Percentiles rank a stretch among this genome's conserved stretches.
These are phyloP conservation scores for Saccostrea echinata DNA, from an alignment of 1,140 invertebrate species.

Conservation along the genomic window DNA sequence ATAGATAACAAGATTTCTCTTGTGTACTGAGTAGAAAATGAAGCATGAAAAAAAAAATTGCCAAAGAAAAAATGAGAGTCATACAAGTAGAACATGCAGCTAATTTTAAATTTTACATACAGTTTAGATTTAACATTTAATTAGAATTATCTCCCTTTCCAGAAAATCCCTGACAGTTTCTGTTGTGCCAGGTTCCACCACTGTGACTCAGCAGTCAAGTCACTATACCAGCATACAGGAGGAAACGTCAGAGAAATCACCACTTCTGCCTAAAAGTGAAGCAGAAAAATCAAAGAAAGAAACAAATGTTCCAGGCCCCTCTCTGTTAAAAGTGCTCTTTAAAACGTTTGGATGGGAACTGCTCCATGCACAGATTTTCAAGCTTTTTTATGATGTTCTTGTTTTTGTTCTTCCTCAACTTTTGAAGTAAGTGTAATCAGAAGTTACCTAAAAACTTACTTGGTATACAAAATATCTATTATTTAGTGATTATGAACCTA, in stretches of 20 bases:
- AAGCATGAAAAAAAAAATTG: too few species aligned
- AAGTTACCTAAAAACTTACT: too few species aligned
- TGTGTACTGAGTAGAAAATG: background rate
- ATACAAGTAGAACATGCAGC: too few species aligned
- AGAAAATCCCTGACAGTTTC: background rate
- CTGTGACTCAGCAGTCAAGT: background rate
- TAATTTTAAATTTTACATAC: too few species aligned
- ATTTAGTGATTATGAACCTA: too few species aligned
- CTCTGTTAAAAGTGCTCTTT: slow-evolving; percentile 57
- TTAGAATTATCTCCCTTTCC: background rate
- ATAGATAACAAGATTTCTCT: background rate
- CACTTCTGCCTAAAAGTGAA: background rate
- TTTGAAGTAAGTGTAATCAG: slow-evolving; percentile 58
- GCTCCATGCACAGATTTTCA: slow-evolving; percentile 64
- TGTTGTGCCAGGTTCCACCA: background rate
- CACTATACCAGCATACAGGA: background rate
- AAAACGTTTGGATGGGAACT: slow-evolving; percentile 65
- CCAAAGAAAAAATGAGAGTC: too few species aligned
- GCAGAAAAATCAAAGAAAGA: background rate
- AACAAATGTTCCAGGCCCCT: slow-evolving; percentile 40
- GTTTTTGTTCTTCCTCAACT: slow-evolving; percentile 63
- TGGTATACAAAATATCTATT: too few species aligned
- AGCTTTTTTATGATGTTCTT: slow-evolving; percentile 65
- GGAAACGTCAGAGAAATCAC: slow-evolving; percentile 19
- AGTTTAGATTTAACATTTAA: background rate